Percentiles rank a stretch among this genome's conserved stretches.
Evolutionary conservation across 30 jellyfish, hydroid and myxozoan genomes (phyloP).

Genomic region (Sanderia malayensis): DNA sequence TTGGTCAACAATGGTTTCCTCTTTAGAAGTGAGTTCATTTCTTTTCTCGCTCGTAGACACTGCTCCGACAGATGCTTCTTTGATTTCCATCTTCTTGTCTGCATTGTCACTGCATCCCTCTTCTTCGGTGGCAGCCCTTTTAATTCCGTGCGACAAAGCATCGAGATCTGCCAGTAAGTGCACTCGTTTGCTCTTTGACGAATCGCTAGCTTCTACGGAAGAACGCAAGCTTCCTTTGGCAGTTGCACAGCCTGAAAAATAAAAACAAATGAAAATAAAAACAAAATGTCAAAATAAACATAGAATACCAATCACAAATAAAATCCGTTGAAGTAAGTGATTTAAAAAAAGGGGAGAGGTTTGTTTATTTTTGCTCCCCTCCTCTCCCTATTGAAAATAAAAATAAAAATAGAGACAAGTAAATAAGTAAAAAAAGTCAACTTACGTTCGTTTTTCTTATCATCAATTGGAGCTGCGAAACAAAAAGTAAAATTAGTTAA

Average conservation of each 20-base stretch:
- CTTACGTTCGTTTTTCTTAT: constrained; percentile 7
- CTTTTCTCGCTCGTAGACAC: constrained; percentile 15
- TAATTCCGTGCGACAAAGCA: constrained; percentile 58
- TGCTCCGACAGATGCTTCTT: constrained; percentile 14
- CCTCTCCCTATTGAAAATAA: too few species aligned
- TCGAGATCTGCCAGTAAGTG: constrained; percentile 73
- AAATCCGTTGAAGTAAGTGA: too few species aligned
- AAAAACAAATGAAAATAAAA: too few species aligned
- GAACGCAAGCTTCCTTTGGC: constrained; percentile 60
- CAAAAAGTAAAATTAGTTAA: not conserved
- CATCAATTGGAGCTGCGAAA: not conserved
- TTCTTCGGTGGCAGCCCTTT: constrained; percentile 50
- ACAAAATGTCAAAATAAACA: too few species aligned
- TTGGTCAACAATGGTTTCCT: constrained; percentile 20
- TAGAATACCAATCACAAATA: too few species aligned
- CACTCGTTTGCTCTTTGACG: constrained; percentile 12
- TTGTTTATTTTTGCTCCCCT: too few species aligned
- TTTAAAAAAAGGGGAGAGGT: too few species aligned
- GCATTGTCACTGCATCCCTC: constrained; percentile 36
- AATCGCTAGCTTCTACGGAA: constrained; percentile 16
- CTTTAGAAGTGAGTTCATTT: constrained; percentile 15
- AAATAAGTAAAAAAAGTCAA: too few species aligned
- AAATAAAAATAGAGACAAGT: too few species aligned
- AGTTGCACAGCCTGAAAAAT: constrained; percentile 45
- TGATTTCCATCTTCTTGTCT: constrained; percentile 28